Percentiles rank a stretch among this genome's conserved stretches.
Conservation (phyloP, 2,888 invertebrate genomes). For the Phaonia tiefii region DNA sequence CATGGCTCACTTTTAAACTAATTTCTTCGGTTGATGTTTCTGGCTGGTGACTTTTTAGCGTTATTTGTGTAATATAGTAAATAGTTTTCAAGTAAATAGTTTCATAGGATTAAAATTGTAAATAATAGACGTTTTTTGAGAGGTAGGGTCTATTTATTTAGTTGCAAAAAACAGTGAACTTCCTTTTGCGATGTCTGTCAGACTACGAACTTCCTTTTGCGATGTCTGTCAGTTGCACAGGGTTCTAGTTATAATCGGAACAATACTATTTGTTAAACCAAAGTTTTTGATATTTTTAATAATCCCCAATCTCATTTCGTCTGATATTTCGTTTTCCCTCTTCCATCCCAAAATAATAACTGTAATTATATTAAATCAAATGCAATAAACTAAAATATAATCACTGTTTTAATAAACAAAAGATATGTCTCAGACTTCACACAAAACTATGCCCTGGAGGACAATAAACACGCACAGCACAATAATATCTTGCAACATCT, state of each 20-base stretch:
- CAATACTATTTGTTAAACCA: no score
- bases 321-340: background rate
- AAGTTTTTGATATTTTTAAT: background rate
- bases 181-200: background rate
- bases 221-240: background rate
- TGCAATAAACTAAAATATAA: constrained; percentile 51
- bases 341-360: constrained; percentile 32
- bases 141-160: no score
- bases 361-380: constrained; percentile 50
- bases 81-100: no score
- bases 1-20: no score
- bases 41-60: no score
- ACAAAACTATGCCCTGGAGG: constrained; percentile 55
- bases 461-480: constrained; percentile 56
- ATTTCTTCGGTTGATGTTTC: no score
- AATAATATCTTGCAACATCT: constrained; percentile 44
- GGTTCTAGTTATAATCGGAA: no score
- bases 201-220: background rate
- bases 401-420: constrained; percentile 38
- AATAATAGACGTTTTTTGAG: no score
- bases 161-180: no score
- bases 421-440: constrained; percentile 9
- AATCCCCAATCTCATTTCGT: background rate
- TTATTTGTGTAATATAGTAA: no score
- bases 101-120: no score